These are phyloP conservation scores for Gallinago jamesoni DNA, from an alignment of 2,113 vertebrate species.

Conservation along the genomic window DNA sequence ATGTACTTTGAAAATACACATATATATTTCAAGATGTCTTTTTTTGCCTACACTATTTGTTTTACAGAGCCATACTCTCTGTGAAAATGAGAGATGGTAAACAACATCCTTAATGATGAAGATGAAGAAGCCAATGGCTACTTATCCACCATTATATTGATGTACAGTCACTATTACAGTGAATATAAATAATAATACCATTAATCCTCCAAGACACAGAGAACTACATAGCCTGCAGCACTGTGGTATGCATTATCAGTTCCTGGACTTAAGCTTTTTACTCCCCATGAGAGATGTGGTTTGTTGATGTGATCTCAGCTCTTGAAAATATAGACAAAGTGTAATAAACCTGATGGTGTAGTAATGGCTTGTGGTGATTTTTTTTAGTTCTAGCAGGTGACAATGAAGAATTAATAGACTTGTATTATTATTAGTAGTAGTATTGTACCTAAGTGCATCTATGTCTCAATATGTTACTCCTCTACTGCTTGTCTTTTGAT, in stretches of 20 bases:
- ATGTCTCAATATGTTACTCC: background rate
- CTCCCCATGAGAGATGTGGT: background rate
- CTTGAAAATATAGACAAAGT: background rate
- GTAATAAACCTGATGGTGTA: background rate
- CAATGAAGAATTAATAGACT: background rate
- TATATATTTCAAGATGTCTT: conserved; percentile 61
- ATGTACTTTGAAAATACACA: conserved; percentile 49
- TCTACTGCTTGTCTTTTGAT: background rate
- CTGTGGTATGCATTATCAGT: background rate
- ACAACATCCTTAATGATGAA: conserved; percentile 46
- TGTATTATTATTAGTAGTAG: background rate
- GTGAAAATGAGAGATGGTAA: conserved; percentile 59
- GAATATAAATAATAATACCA: conserved; percentile 55
- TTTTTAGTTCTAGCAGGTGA: background rate
- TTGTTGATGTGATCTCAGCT: background rate
- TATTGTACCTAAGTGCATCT: background rate
- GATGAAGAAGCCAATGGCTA: conserved; percentile 43
- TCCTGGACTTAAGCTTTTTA: background rate
- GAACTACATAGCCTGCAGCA: background rate
- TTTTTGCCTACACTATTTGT: conserved; percentile 41
- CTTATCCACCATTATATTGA: conserved; percentile 46
- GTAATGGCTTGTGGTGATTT: background rate
- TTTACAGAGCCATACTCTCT: conserved; percentile 7
- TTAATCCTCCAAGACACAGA: background rate
- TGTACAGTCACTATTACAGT: conserved; percentile 25